Conservation (phyloP, 2,113 vertebrate species). For the Apteryx mantelli region DNA sequence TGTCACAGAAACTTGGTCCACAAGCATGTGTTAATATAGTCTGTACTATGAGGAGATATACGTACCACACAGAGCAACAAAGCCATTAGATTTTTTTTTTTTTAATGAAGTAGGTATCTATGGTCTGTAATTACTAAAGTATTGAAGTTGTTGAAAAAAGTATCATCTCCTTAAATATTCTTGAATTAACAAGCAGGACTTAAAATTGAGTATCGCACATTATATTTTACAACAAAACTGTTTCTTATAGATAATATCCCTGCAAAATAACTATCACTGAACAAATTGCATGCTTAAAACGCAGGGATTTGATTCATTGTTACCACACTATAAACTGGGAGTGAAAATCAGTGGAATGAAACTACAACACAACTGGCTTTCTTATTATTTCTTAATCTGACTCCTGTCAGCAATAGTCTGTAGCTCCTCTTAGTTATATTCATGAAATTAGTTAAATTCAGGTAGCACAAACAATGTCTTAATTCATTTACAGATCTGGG, state of each 20-base stretch:
- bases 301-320: neutral
- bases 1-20: constrained; percentile 20
- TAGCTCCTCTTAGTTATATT: neutral
- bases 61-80: neutral
- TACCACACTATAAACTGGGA: neutral
- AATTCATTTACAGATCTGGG: neutral
- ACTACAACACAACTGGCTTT: neutral
- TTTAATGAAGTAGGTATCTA: neutral
- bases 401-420: accelerated
- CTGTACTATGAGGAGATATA: neutral
- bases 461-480: neutral
- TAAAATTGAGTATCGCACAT: neutral
- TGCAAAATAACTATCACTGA: neutral
- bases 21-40: neutral
- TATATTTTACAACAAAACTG: neutral
- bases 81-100: neutral
- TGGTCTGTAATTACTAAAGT: neutral
- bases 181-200: constrained; percentile 41
- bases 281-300: accelerated
- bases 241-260: neutral
- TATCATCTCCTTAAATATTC: neutral
- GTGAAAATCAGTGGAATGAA: neutral
- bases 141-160: neutral
- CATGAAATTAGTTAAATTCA: neutral
- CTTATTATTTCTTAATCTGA: neutral